Conservation (phyloP, 2,888 invertebrate genomes). For the Chymomyza fuscimana region DNA sequence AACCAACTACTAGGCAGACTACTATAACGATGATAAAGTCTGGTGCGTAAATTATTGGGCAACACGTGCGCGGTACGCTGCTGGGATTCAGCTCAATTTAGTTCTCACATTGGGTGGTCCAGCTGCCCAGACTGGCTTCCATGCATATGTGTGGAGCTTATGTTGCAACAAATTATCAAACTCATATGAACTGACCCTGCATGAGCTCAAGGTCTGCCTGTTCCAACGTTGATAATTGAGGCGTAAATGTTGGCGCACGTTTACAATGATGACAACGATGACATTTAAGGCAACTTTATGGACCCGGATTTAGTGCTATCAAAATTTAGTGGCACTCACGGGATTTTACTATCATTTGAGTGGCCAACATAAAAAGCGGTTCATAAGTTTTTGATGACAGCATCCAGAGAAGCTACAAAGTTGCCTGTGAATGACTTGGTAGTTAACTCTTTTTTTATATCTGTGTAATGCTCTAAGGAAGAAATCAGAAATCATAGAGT, state of each 20-base stretch:
- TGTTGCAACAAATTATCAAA: slow-evolving; percentile 64
- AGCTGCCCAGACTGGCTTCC: not conserved
- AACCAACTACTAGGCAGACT: not conserved
- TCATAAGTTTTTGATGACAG: not conserved
- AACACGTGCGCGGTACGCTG: slow-evolving; percentile 68
- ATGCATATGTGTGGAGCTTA: slow-evolving; percentile 50
- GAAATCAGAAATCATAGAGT: not conserved
- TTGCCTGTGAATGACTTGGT: not conserved
- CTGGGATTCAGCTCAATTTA: slow-evolving; percentile 27
- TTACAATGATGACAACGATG: slow-evolving; percentile 16
- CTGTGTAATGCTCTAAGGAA: not conserved
- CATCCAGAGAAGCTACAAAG: slow-evolving; percentile 2
- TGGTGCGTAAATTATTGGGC: slow-evolving; percentile 77
- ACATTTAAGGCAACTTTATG: slow-evolving; percentile 50
- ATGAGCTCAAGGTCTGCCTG: slow-evolving; percentile 25
- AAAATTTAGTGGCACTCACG: slow-evolving; percentile 32
- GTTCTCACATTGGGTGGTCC: slow-evolving; percentile 65
- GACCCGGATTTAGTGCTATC: slow-evolving; percentile 22
- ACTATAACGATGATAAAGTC: slow-evolving; percentile 53
- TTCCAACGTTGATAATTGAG: slow-evolving; percentile 62
- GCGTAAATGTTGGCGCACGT: slow-evolving; percentile 72
- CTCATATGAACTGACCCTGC: slow-evolving; percentile 15
- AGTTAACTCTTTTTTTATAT: slow-evolving; percentile 7
- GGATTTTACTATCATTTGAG: slow-evolving; percentile 4
- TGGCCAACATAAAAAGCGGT: not conserved